Base-by-base conservation (phyloP, 2,797 vertebrate genomes). In the Sebastes hubbsi region DNA sequence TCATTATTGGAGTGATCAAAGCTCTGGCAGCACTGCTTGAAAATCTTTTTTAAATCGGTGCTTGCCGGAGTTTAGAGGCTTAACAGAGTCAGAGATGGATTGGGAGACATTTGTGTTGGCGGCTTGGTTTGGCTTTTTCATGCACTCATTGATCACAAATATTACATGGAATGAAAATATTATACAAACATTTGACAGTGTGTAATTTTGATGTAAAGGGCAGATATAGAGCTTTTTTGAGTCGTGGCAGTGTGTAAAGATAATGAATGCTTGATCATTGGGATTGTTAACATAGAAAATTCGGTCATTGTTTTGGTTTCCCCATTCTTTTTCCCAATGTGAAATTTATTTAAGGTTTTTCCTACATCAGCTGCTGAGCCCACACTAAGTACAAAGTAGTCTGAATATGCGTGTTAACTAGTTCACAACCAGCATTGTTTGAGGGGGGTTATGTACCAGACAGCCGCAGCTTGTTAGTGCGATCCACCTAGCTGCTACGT, bases 1-100 rank as follows among this genome's bases (percentile, higher is more conserved):
- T 85, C 49, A 85, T 93, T 93, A 89, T 67, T 32, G 66, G 5
- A 54, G 29, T 49, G 88, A 94, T 94, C 89, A 94, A 93, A 92
- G 90, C 83, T 63, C 69, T 91, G 88, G 90, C 90, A 85, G 73
- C 67, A 83, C 69, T 34, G 75, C 62, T 16, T n/a, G 18, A 73
- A 87, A 84, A 84, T 81, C 85, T 65, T 66, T 42, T 65, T 78
- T 56, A 82, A 92, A 71, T 86, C 74, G 9, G 42, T 59, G 12
- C 65, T 89, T 85, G 69, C 52, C 70, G 77, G 88, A 78, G 11
- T 91, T 89, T 86, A 69, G 52, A 75, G 69, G 85, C 78, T 89
- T 85, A 86, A 56, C 24, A 16, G 66, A 84, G 75, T 89, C 36
- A 18, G 25, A 66, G 67, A 46, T 71, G 75, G 69, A 81, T 77